Base-by-base conservation (phyloP, 2,888 invertebrate genomes). In the Cosmopolites sordidus region DNA sequence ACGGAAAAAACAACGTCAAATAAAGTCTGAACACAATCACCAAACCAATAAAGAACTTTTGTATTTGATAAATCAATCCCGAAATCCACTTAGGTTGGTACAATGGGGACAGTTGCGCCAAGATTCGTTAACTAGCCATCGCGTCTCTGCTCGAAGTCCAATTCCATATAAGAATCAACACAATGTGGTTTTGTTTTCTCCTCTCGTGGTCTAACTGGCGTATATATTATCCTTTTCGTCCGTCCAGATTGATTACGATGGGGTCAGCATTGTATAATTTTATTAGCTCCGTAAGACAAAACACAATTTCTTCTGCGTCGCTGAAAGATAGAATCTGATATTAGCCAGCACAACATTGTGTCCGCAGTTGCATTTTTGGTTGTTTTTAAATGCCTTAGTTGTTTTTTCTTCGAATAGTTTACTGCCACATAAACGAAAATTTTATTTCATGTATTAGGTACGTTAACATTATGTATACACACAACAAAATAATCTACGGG, bases 31-130 rank as follows among this genome's bases (percentile, higher is more conserved):
- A 65, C 65, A 68, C 68, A 69, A 68, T 69, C 69, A 67, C 65
- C 62, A 63, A 68, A 68, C 65, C 66, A 69, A 69, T 70, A 69
- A 69, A 68, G 67, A 69, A 71, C 66, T 69, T 68, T 69, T 67
- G 65, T 68, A 66, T 69, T 68, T 68, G 69, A 69, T 68, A 69
- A 69, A 70, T 69, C 69, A 69, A 69, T 69, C 61, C 58, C 54
- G 54, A 62, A 61, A 65, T 64, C 61, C 63, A 62, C 62, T 66
- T 67, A 64, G 64, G 43, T 51, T 57, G 61, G 60, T 59, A 63
- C 64, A 65, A 65, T 63, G 58, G 65, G 60, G 64, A 65, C 67
- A 66, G 66, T 66, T 66, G 62, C 59, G 62, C 58, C 62, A 59
- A 61, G 62, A 64, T 64, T 62, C 59, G 62, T 64, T 62, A 62